These are phyloP conservation scores for Cinclus cinclus DNA, from an alignment of 2,113 vertebrate genomes.

Conservation along the genomic window DNA sequence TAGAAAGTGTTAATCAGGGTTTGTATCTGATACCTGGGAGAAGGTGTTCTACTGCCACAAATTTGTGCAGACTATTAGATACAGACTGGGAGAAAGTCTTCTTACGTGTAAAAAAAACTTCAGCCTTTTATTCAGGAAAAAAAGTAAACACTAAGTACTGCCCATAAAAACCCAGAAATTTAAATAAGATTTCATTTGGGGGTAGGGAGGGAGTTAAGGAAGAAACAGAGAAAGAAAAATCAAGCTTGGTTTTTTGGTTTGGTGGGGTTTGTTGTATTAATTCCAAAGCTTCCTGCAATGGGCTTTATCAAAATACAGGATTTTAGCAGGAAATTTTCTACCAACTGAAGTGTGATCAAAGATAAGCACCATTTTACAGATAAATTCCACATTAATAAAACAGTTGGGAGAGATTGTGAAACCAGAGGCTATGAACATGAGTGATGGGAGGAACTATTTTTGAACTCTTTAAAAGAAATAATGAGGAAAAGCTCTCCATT, in stretches of 20 bases:
- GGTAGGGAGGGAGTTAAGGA: not conserved
- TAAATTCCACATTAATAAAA: not conserved
- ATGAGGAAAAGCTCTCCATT: not conserved
- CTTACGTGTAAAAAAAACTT: not conserved
- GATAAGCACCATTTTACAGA: not conserved
- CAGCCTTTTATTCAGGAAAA: not conserved
- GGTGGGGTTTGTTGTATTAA: not conserved
- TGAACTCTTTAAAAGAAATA: not conserved
- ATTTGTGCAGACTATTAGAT: not conserved
- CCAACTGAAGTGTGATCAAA: not conserved
- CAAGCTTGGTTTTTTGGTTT: rapidly evolving
- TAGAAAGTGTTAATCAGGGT: not conserved
- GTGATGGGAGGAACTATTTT: not conserved
- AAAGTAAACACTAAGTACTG: not conserved
- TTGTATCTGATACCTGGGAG: not conserved
- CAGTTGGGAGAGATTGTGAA: not conserved
- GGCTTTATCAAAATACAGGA: not conserved
- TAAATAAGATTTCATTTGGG: not conserved
- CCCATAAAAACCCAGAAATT: not conserved
- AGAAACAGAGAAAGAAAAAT: not conserved
- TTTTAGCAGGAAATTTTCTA: not conserved
- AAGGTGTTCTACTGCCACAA: not conserved
- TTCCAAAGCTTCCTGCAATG: not conserved
- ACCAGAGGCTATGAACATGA: not conserved
- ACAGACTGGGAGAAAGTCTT: not conserved